A percentile compares a stretch with the other conserved stretches of the same genome.
phyloP scores from a whole-genome alignment of 92 coral and sea anemone species.

The Metridium senile region DNA sequence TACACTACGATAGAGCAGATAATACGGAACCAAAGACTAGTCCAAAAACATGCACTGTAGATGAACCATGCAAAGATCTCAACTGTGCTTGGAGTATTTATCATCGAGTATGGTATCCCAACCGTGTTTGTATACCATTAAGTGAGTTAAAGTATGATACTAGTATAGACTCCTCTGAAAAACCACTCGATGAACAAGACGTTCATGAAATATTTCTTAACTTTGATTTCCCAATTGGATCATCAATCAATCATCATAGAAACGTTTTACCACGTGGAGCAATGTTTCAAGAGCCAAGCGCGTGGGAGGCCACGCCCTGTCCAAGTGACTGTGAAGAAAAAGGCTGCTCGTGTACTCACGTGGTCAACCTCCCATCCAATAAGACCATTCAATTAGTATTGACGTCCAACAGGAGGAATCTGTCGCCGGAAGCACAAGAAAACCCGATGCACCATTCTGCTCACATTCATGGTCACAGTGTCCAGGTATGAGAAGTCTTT shows the following conservation, averaged over 20 bases:
- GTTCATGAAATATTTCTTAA: conserved; percentile 49
- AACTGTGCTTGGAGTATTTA: conserved; percentile 62
- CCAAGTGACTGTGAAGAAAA: conserved; percentile 35
- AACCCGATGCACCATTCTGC: conserved; percentile 50
- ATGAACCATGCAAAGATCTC: conserved; percentile 45
- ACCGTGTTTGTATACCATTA: conserved; percentile 33
- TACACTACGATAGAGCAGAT: conserved; percentile 36
- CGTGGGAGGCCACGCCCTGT: conserved; percentile 69
- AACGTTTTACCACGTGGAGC: conserved; percentile 56
- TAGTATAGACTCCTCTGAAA: conserved; percentile 7
- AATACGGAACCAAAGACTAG: conserved; percentile 24
- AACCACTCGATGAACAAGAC: not conserved
- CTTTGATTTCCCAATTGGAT: conserved; percentile 43
- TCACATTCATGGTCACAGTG: conserved; percentile 65
- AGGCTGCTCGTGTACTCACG: conserved; percentile 60
- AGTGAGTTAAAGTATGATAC: conserved; percentile 38
- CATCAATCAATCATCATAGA: conserved; percentile 46
- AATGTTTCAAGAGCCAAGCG: conserved; percentile 52
- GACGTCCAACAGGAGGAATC: conserved; percentile 22
- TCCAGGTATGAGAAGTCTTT: conserved; percentile 64
- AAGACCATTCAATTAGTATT: conserved; percentile 59
- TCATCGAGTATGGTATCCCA: conserved; percentile 50
- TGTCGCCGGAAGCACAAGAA: not conserved
- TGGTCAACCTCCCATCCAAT: conserved; percentile 59
- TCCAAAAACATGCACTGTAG: conserved; percentile 36